Conservation (phyloP, 2,113 vertebrate species). For the Phoxinus phoxinus region DNA sequence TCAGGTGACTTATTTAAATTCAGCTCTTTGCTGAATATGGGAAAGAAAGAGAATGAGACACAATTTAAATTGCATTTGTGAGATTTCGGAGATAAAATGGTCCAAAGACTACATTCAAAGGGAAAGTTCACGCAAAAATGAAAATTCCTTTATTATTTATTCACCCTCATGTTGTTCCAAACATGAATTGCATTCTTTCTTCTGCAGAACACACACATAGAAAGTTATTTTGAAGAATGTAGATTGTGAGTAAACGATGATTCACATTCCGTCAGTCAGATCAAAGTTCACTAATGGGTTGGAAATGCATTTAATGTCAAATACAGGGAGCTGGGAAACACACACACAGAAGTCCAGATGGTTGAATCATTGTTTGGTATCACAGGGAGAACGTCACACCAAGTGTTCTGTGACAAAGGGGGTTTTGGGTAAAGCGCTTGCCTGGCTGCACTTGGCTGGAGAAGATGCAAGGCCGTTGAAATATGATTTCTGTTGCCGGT, state of each 20-base stretch:
- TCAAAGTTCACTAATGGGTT: not conserved
- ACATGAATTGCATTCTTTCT: not conserved
- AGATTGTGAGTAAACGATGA: not conserved
- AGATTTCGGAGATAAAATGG: not conserved
- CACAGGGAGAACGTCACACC: not conserved
- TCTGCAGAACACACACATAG: not conserved
- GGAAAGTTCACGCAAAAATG: not conserved
- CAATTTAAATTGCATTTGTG: not conserved
- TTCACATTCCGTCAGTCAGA: not conserved
- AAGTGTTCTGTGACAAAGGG: constrained; percentile 38
- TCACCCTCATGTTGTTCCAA: not conserved
- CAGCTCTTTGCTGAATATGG: not conserved
- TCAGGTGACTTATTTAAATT: constrained; percentile 16
- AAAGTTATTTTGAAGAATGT: not conserved
- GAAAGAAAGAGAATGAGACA: not conserved
- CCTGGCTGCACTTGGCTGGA: constrained; percentile 24
- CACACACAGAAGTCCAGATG: not conserved
- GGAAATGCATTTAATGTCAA: not conserved
- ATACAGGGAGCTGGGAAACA: not conserved
- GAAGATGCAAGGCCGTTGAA: constrained; percentile 47
- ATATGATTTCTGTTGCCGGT: constrained; percentile 48
- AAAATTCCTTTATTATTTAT: not conserved
- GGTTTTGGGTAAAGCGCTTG: constrained; percentile 40
- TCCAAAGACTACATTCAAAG: not conserved
- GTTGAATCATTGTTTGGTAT: not conserved